phyloP scores from a whole-genome alignment of 2,797 vertebrate species.

The Protosalanx chinensis region DNA sequence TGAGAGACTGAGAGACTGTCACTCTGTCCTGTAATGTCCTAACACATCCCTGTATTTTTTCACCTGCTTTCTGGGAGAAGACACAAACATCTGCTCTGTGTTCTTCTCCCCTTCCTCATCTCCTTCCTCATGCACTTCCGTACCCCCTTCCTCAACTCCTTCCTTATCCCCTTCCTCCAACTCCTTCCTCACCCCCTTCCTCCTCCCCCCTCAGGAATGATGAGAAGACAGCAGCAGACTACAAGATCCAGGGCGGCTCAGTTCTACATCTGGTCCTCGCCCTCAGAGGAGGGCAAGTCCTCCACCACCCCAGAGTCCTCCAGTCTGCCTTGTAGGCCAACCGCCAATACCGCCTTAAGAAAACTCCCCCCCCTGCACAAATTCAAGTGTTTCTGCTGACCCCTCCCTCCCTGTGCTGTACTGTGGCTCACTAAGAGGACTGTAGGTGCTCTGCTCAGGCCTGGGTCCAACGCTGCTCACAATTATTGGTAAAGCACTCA shows the following conservation, averaged over 20 bases:
- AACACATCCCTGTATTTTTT: no score
- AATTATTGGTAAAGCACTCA: neutral
- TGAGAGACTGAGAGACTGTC: constrained; percentile 47
- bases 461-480: neutral
- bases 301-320: constrained; percentile 16
- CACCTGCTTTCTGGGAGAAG: no score
- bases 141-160: neutral
- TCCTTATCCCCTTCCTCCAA: neutral
- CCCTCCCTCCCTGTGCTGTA: neutral
- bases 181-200: neutral
- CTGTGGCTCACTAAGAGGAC: neutral
- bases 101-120: no score
- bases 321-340: constrained; percentile 40
- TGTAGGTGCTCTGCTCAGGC: neutral
- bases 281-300: constrained; percentile 72
- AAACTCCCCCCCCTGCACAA: neutral
- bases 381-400: neutral
- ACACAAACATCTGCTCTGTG: no score
- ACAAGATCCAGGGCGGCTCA: constrained; percentile 91
- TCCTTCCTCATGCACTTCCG: neutral
- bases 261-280: constrained; percentile 90
- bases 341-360: constrained; percentile 27
- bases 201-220: constrained; percentile 78
- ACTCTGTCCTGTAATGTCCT: neutral
- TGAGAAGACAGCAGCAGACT: constrained; percentile 90